A percentile compares a stretch with the other conserved stretches of the same genome.
phyloP scores from a whole-genome alignment of 2,888 invertebrate species.

The Heliconius ethilla region DNA sequence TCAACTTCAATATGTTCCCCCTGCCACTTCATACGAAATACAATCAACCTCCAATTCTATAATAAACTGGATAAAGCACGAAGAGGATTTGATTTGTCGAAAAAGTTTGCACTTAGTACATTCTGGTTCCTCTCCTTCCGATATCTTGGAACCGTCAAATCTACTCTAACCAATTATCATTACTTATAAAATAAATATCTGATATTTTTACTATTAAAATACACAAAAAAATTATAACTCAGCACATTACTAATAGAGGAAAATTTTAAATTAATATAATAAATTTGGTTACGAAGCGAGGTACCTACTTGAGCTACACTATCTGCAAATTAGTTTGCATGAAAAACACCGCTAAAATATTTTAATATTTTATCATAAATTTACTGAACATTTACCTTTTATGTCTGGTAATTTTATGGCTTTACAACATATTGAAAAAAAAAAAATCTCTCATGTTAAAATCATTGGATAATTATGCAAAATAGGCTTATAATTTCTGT shows the following conservation, averaged over 20 bases:
- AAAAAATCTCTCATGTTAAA: background rate
- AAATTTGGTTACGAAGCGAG: background rate
- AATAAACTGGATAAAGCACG: too few relatives aligned
- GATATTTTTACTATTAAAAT: background rate
- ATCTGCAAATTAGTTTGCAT: constrained; percentile 1
- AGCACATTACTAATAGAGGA: background rate
- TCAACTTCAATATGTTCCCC: too few relatives aligned
- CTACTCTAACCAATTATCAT: too few relatives aligned
- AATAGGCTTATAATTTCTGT: constrained; percentile 2
- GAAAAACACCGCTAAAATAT: background rate
- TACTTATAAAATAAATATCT: too few relatives aligned
- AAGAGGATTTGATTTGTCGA: too few relatives aligned
- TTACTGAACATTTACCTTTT: background rate
- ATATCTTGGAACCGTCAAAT: too few relatives aligned
- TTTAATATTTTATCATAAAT: background rate
- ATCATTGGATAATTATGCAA: constrained; percentile 11
- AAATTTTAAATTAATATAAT: background rate
- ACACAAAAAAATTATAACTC: background rate
- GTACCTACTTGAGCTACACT: background rate
- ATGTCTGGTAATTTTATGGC: background rate
- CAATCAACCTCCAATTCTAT: too few relatives aligned
- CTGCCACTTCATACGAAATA: too few relatives aligned
- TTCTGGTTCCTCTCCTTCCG: too few relatives aligned
- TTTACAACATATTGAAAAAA: background rate
- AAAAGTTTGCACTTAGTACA: too few relatives aligned